These are phyloP conservation scores for Hydropotes inermis DNA, from an alignment of 2,113 vertebrate species.

Conservation along the genomic window DNA sequence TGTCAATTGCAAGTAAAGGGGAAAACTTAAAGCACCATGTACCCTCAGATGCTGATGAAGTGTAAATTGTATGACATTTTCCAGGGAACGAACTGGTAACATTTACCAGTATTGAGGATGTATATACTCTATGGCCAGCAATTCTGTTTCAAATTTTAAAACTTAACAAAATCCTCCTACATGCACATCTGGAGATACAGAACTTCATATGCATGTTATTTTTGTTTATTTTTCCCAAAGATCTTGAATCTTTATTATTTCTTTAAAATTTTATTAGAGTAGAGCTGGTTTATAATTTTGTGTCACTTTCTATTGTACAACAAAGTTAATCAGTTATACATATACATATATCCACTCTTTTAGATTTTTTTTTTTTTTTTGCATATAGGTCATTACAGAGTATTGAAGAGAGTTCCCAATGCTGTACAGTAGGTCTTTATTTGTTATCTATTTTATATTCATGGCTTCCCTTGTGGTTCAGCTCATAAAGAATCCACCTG, in stretches of 20 bases:
- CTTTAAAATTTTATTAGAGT: background rate
- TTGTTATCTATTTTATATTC: background rate
- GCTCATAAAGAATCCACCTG: background rate
- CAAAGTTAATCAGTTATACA: background rate
- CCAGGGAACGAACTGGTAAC: background rate
- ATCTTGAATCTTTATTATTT: background rate
- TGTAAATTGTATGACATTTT: background rate
- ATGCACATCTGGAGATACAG: background rate
- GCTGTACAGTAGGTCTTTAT: background rate
- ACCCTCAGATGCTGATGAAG: background rate
- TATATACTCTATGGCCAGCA: background rate
- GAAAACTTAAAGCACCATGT: background rate
- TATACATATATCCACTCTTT: background rate
- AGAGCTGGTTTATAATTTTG: background rate
- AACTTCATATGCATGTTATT: background rate
- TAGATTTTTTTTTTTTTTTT: background rate
- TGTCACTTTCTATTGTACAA: background rate
- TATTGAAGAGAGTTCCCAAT: background rate
- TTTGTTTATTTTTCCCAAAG: background rate
- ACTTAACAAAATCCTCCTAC: background rate
- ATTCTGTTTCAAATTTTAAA: background rate
- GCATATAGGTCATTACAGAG: background rate
- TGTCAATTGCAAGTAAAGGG: background rate
- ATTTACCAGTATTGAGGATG: background rate
- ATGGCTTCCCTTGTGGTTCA: background rate